Base-by-base conservation (phyloP, 2,888 invertebrate species). In the Rhaphigaster nebulosa region DNA sequence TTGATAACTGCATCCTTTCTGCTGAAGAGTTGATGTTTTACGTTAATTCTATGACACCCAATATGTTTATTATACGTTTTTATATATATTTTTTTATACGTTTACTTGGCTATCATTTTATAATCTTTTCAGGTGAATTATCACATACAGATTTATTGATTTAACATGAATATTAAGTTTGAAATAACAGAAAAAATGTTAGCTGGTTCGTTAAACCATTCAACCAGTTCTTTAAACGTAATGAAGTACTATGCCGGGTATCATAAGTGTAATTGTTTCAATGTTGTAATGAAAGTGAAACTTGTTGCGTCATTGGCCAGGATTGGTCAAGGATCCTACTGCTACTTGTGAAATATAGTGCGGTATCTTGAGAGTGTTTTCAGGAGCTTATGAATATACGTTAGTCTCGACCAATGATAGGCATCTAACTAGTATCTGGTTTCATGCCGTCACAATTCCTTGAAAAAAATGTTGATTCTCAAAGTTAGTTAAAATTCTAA, bases 221-320 rank as follows among this genome's bases (percentile, higher is more conserved):
- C n/a, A n/a, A n/a, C n/a, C n/a, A n/a, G 20, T 76, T 38, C 34
- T 34, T 23, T 29, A 38, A 76, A 76, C 26, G 15, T 80, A 38
- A 80, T 50, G 84, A 84, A 41, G 45, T n/a, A 45, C n/a, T 38
- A 26, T 18, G 12, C 45, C 45, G 45, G 84, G 26, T 84, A 45
- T 84, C 45, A 84, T 45, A 84, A 84, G 45, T 84, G 45, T 84
- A 84, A 50, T 84, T 84, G 84, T 84, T 84, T 50, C 41, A 20
- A 84, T 84, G 84, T 84, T 84, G 45, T 84, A 84, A 84, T 50
- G n/a, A n/a, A 84, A 84, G 45, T 84, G 84, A 84, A 84, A 84
- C 84, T 50, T 84, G 45, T 84, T 84, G 45, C 84, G 84, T 50
- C 84, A 84, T 2, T 45, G 45, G 70, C 18, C 38, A 3, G 26